A percentile compares a stretch with the other conserved stretches of the same genome.
Conservation (phyloP, 2,888 invertebrate genomes). For the Xanthia icteritia region DNA sequence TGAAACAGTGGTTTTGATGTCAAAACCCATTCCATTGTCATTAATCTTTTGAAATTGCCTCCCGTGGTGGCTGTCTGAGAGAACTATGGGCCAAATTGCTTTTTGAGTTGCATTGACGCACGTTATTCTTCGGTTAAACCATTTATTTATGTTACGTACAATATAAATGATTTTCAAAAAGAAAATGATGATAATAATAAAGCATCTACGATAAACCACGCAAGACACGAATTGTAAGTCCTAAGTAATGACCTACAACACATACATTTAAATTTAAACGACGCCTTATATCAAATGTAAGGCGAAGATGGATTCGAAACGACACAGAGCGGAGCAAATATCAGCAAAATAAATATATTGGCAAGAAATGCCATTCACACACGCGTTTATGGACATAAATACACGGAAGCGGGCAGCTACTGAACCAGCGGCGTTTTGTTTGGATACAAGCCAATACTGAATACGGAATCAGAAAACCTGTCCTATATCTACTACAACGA, state of each 20-base stretch:
- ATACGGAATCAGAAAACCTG: constrained; percentile 47
- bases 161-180: constrained; percentile 10
- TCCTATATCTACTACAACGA: constrained; percentile 42
- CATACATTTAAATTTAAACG: constrained; percentile 8
- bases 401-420: constrained; percentile 57
- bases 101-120: constrained; percentile 70
- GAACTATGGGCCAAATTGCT: constrained; percentile 71
- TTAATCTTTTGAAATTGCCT: constrained; percentile 73
- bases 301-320: constrained; percentile 24
- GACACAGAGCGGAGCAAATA: constrained; percentile 13
- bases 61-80: constrained; percentile 52
- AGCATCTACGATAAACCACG: background rate
- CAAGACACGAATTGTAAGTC: background rate
- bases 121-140: constrained; percentile 25
- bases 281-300: background rate
- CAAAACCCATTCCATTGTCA: constrained; percentile 68
- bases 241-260: constrained; percentile 9
- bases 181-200: background rate
- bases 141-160: constrained; percentile 25
- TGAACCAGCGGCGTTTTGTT: constrained; percentile 64
- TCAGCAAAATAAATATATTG: constrained; percentile 52
- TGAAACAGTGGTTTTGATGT: constrained; percentile 70
- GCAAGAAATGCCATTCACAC: constrained; percentile 49
- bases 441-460: constrained; percentile 69
- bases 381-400: constrained; percentile 68